Percentiles rank a stretch among this genome's conserved stretches.
Evolutionary conservation across 2,113 vertebrate species (phyloP).

Genomic region (Cervus canadensis): DNA sequence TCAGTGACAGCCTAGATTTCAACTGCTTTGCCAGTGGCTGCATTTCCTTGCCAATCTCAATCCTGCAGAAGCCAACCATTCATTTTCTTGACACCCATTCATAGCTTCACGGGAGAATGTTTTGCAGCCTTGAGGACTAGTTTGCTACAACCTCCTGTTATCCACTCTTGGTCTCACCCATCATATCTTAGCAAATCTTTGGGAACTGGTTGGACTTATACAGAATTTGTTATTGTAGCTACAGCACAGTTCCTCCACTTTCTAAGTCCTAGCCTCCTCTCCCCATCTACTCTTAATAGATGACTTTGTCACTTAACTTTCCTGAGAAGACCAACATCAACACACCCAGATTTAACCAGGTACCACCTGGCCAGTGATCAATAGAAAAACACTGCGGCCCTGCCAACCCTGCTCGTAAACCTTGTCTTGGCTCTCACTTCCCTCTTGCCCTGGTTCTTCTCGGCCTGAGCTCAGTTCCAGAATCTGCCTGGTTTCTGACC

Average conservation of each 20-base stretch:
- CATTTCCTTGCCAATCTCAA: background rate
- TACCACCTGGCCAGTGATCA: background rate
- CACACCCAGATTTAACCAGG: background rate
- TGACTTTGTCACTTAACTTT: background rate
- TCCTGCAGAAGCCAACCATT: background rate
- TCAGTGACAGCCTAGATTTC: background rate
- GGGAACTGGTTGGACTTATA: background rate
- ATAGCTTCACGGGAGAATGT: background rate
- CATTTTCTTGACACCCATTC: slow-evolving; percentile 17
- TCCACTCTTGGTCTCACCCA: background rate
- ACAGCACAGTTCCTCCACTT: background rate
- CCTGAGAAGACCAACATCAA: background rate
- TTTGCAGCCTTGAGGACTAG: background rate
- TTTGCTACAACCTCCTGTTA: background rate
- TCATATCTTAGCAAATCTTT: background rate
- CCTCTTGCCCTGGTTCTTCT: background rate
- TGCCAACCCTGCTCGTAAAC: background rate
- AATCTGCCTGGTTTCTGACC: background rate
- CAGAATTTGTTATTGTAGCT: background rate
- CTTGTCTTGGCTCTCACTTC: background rate
- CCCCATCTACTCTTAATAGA: background rate
- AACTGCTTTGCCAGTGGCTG: background rate
- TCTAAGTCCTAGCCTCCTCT: background rate
- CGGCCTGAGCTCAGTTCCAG: background rate
- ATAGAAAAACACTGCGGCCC: background rate